Conservation (phyloP, 2,888 invertebrate genomes). For the Philereme vetulata region DNA sequence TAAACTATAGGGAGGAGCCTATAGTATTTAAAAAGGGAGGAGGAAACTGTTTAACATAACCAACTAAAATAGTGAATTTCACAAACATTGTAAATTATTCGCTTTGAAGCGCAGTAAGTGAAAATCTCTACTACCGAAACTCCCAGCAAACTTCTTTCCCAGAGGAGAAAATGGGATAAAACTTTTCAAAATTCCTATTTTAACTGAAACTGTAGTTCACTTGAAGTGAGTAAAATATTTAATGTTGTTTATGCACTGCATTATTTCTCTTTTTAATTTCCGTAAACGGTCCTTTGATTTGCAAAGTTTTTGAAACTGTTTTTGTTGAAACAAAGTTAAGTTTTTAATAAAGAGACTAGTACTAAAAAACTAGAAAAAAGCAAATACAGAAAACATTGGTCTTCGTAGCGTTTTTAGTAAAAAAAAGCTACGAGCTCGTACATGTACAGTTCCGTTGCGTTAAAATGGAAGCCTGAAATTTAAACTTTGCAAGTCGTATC, state of each 20-base stretch:
- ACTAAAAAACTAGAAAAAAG: no score
- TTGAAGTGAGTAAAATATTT: conserved; percentile 4
- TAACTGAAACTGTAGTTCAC: conserved; percentile 26
- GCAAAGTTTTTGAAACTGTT: neutral
- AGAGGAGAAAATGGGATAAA: conserved; percentile 56
- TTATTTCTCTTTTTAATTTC: neutral
- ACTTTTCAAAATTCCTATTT: conserved; percentile 54
- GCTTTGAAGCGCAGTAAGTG: conserved; percentile 52
- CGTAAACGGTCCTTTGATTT: neutral
- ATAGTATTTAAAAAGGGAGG: conserved; percentile 7
- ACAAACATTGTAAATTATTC: conserved; percentile 66
- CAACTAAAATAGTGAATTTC: conserved; percentile 31
- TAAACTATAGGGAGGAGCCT: neutral
- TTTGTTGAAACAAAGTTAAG: no score
- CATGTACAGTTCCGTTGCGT: no score
- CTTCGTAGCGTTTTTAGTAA: no score
- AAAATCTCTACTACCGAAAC: conserved; percentile 61
- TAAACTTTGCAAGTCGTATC: no score
- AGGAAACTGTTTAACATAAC: conserved; percentile 17
- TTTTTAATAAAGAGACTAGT: no score
- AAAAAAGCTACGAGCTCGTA: no score
- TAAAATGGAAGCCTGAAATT: no score
- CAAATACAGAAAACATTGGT: no score
- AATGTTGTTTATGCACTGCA: conserved; percentile 4
- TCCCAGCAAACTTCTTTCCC: conserved; percentile 54